Evolutionary conservation across 2,888 invertebrate genomes (phyloP).

Genomic region (Craniophora ligustri): DNA sequence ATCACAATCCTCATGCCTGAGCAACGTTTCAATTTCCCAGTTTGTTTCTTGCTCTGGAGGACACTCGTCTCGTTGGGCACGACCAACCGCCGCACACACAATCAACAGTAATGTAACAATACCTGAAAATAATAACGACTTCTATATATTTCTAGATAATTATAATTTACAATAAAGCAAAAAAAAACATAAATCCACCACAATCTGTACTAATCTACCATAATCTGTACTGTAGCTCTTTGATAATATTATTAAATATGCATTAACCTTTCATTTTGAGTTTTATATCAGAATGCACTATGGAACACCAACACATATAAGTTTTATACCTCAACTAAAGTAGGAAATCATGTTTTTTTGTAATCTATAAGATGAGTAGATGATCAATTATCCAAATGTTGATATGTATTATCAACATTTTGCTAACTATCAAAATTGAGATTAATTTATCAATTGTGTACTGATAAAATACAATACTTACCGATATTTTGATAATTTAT

Average conservation of each 20-base stretch:
- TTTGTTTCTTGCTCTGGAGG: slow-evolving; percentile 69
- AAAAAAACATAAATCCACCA: neutral
- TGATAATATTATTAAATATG: neutral
- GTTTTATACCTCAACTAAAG: slow-evolving; percentile 50
- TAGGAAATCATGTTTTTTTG: slow-evolving; percentile 46
- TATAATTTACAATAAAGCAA: slow-evolving; percentile 3
- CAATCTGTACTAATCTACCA: neutral
- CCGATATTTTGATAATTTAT: slow-evolving; percentile 25
- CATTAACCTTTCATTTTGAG: slow-evolving; percentile 54
- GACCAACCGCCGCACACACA: slow-evolving; percentile 55
- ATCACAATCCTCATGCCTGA: slow-evolving; percentile 88
- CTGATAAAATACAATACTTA: slow-evolving; percentile 35
- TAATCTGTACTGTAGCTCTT: neutral
- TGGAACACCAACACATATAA: slow-evolving; percentile 13
- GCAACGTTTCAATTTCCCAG: slow-evolving; percentile 82
- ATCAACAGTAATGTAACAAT: slow-evolving; percentile 55
- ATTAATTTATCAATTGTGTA: slow-evolving; percentile 43
- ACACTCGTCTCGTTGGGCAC: slow-evolving; percentile 63
- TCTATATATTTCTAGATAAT: neutral
- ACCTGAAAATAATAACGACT: slow-evolving; percentile 52
- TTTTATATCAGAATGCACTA: slow-evolving; percentile 35
- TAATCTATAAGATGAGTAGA: slow-evolving; percentile 52
- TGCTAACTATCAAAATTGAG: slow-evolving; percentile 34
- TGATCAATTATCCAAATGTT: slow-evolving; percentile 29
- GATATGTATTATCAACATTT: slow-evolving; percentile 30